Conservation (phyloP, 1,140 invertebrate genomes). For the Temnothorax longispinosus region DNA sequence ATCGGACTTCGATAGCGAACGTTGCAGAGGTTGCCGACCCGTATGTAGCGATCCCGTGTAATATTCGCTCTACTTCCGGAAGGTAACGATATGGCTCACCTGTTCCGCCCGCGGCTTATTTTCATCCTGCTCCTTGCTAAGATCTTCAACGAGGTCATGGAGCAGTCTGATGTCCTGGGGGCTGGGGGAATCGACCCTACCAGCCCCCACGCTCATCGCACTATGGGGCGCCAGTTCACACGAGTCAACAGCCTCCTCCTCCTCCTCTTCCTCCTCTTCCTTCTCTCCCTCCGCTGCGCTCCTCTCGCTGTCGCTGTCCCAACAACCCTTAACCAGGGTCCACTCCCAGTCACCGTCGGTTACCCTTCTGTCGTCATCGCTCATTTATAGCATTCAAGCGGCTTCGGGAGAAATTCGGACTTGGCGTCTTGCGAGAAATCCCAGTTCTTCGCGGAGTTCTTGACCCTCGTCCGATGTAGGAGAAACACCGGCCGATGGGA, state of each 20-base stretch:
- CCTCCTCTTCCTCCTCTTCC: slow-evolving; percentile 64
- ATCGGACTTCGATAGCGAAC: slow-evolving; percentile 28
- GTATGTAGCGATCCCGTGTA: neutral
- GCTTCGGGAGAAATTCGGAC: slow-evolving; percentile 56
- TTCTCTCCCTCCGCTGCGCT: slow-evolving; percentile 59
- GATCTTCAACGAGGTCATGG: slow-evolving; percentile 82
- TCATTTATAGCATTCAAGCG: slow-evolving; percentile 82
- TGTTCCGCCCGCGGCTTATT: slow-evolving; percentile 79
- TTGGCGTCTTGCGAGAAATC: neutral
- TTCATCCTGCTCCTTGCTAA: slow-evolving; percentile 82
- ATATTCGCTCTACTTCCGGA: neutral
- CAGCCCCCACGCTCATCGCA: slow-evolving; percentile 82
- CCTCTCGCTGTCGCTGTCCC: slow-evolving; percentile 61
- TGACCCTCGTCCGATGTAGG: neutral
- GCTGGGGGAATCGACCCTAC: slow-evolving; percentile 82
- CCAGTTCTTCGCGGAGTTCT: neutral
- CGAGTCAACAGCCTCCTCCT: slow-evolving; percentile 70
- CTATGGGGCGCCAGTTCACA: slow-evolving; percentile 84
- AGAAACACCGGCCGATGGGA: neutral
- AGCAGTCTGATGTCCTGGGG: slow-evolving; percentile 83
- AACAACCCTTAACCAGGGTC: slow-evolving; percentile 50
- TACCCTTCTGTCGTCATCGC: slow-evolving; percentile 81
- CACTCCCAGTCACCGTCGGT: slow-evolving; percentile 69
- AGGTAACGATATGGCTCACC: slow-evolving; percentile 72
- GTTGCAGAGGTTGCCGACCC: neutral